Base-by-base conservation (phyloP, 1,140 invertebrate species). In the Drosophila burlai region DNA sequence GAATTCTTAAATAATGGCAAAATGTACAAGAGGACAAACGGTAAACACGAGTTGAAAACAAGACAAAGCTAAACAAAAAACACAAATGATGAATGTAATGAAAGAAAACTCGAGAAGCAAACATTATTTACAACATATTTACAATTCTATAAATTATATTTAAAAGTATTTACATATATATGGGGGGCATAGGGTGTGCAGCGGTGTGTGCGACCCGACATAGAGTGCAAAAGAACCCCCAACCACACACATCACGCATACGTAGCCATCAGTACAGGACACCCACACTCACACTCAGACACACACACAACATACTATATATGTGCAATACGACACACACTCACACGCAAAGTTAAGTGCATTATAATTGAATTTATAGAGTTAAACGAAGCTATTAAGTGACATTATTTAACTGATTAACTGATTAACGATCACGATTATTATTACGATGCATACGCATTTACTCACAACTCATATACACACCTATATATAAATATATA, bases 301-400 rank as follows among this genome's bases (percentile, higher is more conserved):
- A 55, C 15, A 49, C 21, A 73, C 34, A 36, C 34, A 62, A 24
- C 52, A 55, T 15, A 55, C 54, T 40, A 65, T 15, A 61, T 45
- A 74, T 65, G 76, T 65, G 57, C 76, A 80, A 73, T 64, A 81
- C 55, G 42, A 67, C 38, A 77, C 34, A 72, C 36, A 68, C 65
- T 78, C 68, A 64, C 68, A 80, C 76, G 76, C 76, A 82, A 86
- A 89, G 79, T 90, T 90, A 90, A 90, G 85, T 90, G 85, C 85
- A 90, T 90, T 90, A 90, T 82, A 91, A 91, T 90, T 90, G 85
- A 90, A 90, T 85, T 89, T 89, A 89, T 90, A 89, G 85, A 89
- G 69, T 85, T 89, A 90, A 89, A 82, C 67, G 64, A 86, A 74
- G 66, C 66, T 84, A 85, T 85, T 84, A 84, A 83, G 76, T 83